These are phyloP conservation scores for Atta cephalotes DNA, from an alignment of 1,140 invertebrate genomes.

Conservation along the genomic window DNA sequence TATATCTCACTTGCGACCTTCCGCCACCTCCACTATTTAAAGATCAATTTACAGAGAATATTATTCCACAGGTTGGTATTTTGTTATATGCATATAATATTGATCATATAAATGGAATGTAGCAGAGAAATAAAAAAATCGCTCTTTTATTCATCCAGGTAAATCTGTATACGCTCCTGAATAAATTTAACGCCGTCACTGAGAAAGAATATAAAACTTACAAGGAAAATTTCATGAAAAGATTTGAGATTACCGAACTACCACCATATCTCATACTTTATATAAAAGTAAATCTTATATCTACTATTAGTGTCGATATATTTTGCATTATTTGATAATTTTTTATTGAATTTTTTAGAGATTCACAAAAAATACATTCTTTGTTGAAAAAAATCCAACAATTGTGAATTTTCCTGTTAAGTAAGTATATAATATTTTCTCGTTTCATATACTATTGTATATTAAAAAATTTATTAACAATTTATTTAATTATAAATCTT, in stretches of 20 bases:
- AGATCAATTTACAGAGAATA: constrained; percentile 99
- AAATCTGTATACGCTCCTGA: constrained; percentile 96
- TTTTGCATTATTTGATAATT: constrained; percentile 14
- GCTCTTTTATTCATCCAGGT: constrained; percentile 89
- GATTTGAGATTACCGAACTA: constrained; percentile 97
- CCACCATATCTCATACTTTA: constrained; percentile 99
- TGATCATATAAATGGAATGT: background rate
- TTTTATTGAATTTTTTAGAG: constrained; percentile 88
- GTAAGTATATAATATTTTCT: constrained; percentile 88
- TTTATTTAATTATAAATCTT: constrained; percentile 19
- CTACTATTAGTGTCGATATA: background rate
- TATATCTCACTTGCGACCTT: constrained; percentile 98
- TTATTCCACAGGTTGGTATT: constrained; percentile 95
- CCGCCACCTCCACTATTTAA: constrained; percentile 98
- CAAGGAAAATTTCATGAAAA: constrained; percentile 99
- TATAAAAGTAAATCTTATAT: constrained; percentile 91
- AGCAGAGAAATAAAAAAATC: background rate
- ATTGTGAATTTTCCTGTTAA: constrained; percentile 99
- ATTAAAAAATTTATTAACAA: constrained; percentile 56
- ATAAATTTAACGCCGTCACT: constrained; percentile 97
- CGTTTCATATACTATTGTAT: constrained; percentile 1
- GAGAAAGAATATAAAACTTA: constrained; percentile 99
- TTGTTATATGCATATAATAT: constrained; percentile 3
- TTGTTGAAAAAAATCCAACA: constrained; percentile 99
- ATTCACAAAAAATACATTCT: constrained; percentile 99